A percentile compares a stretch with the other conserved stretches of the same genome.
Evolutionary conservation across 1,140 invertebrate species (phyloP).

Genomic region (Leptinotarsa defecta): DNA sequence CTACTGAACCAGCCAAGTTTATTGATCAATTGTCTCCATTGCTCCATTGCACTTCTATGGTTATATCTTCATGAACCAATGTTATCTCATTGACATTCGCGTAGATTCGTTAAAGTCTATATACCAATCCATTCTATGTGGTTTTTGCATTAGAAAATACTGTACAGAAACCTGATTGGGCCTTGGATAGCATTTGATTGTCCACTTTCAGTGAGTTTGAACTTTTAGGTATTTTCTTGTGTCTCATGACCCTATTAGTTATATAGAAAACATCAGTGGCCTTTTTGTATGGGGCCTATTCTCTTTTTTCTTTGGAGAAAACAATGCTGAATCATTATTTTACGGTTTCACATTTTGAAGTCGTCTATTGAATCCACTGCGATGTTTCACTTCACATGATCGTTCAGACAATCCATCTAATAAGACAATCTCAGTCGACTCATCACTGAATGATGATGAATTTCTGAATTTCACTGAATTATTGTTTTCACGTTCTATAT

Average conservation of each 20-base stretch:
- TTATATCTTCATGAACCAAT: not conserved
- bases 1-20: not conserved
- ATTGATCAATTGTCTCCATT: not conserved
- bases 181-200: not conserved
- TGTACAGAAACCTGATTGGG: not conserved
- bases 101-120: not conserved
- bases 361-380: slow-evolving; percentile 47
- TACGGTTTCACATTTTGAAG: slow-evolving; percentile 47
- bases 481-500: no score
- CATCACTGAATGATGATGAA: not conserved
- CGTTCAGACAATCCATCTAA: slow-evolving; percentile 44
- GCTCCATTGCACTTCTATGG: not conserved
- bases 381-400: slow-evolving; percentile 51
- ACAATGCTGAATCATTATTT: not conserved
- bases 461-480: no score
- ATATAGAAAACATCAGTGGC: not conserved
- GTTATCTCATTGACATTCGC: not conserved
- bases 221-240: not conserved
- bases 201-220: not conserved
- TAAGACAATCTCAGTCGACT: not conserved
- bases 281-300: not conserved
- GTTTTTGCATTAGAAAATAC: not conserved
- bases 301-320: not conserved
- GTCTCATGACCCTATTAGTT: not conserved
- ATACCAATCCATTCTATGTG: not conserved